These are phyloP conservation scores for Actias luna DNA, from an alignment of 2,888 invertebrate species.

Conservation along the genomic window DNA sequence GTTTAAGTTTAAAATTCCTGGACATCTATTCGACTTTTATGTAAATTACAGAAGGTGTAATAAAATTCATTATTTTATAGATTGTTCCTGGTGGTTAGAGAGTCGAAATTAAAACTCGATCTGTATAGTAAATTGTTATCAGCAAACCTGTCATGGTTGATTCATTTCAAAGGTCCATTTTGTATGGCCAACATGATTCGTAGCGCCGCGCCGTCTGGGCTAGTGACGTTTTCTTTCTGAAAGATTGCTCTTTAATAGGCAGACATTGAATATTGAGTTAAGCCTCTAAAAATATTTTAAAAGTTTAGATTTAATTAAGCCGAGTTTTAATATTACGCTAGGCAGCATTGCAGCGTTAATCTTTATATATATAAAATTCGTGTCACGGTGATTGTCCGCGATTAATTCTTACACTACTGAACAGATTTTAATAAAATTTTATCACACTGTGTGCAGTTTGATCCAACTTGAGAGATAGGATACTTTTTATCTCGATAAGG, in stretches of 20 bases:
- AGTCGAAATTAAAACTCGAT: background rate
- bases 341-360: background rate
- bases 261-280: conserved; percentile 2
- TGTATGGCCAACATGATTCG: conserved; percentile 2
- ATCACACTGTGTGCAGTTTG: too few relatives aligned
- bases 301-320: background rate
- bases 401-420: too few relatives aligned
- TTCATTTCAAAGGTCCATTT: conserved; percentile 10
- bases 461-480: too few relatives aligned
- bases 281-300: background rate
- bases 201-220: too few relatives aligned
- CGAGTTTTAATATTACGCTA: background rate
- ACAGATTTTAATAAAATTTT: too few relatives aligned
- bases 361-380: too few relatives aligned
- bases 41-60: background rate
- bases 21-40: background rate
- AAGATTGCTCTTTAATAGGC: conserved; percentile 1
- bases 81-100: background rate
- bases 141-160: conserved; percentile 1
- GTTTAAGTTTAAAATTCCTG: background rate
- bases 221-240: conserved; percentile 1
- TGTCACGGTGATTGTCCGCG: too few relatives aligned
- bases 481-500: too few relatives aligned
- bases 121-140: background rate
- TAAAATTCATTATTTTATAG: background rate